Evolutionary conservation across 1,140 invertebrate genomes (phyloP).

Genomic region (Bursaphelenchus mucronatus): DNA sequence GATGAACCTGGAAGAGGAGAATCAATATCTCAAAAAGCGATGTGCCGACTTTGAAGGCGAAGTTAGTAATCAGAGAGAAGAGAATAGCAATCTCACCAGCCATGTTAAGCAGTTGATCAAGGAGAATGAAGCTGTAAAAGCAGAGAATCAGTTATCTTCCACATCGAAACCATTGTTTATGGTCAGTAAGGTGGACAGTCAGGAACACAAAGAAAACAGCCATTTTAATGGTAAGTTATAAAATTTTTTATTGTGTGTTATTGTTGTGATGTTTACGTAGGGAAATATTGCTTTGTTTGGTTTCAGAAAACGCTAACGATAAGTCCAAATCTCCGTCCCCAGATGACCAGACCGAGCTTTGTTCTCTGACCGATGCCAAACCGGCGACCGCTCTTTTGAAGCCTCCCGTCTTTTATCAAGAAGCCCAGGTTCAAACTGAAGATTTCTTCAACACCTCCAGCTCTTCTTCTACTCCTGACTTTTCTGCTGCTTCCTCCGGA

Average conservation of each 20-base stretch:
- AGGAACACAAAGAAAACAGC: too few species aligned
- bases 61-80: constrained; percentile 22
- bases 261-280: too few species aligned
- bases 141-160: constrained; percentile 2
- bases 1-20: constrained; percentile 45
- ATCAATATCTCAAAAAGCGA: constrained; percentile 26
- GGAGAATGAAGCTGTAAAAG: neutral
- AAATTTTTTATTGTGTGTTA: too few species aligned
- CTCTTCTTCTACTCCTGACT: neutral
- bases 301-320: too few species aligned
- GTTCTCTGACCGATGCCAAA: too few species aligned
- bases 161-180: neutral
- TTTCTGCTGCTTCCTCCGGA: neutral
- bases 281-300: too few species aligned
- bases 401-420: constrained; percentile 15
- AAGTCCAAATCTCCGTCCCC: too few species aligned
- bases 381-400: too few species aligned
- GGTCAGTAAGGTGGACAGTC: too few species aligned
- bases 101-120: too few species aligned
- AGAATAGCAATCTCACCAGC: constrained; percentile 3
- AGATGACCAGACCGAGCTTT: too few species aligned
- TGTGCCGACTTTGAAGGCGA: constrained; percentile 31
- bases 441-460: neutral
- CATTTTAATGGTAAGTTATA: too few species aligned
- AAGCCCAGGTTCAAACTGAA: constrained; percentile 19